These are phyloP conservation scores for Pterostichus niger DNA, from an alignment of 2,888 invertebrate species.

Conservation along the genomic window DNA sequence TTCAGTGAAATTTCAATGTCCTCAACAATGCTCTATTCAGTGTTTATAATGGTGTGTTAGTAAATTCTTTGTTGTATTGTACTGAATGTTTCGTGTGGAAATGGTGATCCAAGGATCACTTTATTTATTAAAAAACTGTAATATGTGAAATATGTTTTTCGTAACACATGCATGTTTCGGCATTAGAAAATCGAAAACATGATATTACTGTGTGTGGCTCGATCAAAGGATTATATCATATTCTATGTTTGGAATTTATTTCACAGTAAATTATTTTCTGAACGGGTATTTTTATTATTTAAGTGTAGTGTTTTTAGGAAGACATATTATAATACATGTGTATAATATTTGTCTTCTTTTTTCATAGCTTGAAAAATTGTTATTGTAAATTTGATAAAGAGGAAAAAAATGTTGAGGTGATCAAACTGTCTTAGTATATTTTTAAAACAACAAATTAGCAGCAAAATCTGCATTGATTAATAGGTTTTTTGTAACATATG, in stretches of 20 bases:
- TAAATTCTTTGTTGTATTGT: no score
- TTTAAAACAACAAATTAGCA: slow-evolving; percentile 16
- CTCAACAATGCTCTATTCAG: no score
- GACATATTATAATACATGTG: slow-evolving; percentile 13
- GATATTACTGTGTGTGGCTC: slow-evolving; percentile 25
- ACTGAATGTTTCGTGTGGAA: no score
- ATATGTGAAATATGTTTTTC: no score
- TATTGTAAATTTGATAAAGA: background rate
- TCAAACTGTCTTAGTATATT: background rate
- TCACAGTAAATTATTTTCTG: slow-evolving; percentile 24
- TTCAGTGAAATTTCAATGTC: no score
- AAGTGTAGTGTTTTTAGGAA: background rate
- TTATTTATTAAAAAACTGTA: no score
- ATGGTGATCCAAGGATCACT: no score
- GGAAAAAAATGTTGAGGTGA: slow-evolving; percentile 6
- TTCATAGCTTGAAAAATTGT: background rate
- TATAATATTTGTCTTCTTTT: slow-evolving; percentile 46
- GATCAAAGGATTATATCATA: slow-evolving; percentile 18
- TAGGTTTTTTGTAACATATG: no score
- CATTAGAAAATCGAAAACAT: slow-evolving; percentile 33
- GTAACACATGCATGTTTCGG: no score
- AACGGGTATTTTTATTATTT: slow-evolving; percentile 25
- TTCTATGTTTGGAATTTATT: slow-evolving; percentile 27
- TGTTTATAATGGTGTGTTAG: no score
- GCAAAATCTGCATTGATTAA: slow-evolving; percentile 6